Conservation (phyloP, 2,113 vertebrate species). For the Paracanthobrama guichenoti region DNA sequence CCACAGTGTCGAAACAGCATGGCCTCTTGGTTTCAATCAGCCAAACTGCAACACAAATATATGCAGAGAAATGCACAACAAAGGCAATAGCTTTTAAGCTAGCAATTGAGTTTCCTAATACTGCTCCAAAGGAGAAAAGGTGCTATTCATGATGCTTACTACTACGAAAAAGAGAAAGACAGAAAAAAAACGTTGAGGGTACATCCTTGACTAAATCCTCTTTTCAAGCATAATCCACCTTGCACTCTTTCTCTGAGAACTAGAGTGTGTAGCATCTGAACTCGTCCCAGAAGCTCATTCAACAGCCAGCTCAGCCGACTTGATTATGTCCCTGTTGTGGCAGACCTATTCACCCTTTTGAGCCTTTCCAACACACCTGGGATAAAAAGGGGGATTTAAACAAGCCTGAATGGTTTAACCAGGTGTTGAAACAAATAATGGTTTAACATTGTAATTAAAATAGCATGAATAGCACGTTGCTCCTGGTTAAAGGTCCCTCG, state of each 20-base stretch:
- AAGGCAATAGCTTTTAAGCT: slow-evolving; percentile 93
- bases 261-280: slow-evolving; percentile 98
- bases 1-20: slow-evolving; percentile 85
- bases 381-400: slow-evolving; percentile 85
- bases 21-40: slow-evolving; percentile 87
- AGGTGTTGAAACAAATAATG: slow-evolving; percentile 86
- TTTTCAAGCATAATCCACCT: slow-evolving; percentile 98
- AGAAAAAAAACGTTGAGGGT: slow-evolving; percentile 90
- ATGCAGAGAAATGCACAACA: slow-evolving; percentile 99
- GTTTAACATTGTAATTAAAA: slow-evolving; percentile 84
- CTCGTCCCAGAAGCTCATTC: slow-evolving; percentile 91
- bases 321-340: slow-evolving; percentile 94
- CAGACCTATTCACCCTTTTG: slow-evolving; percentile 84
- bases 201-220: slow-evolving; percentile 98
- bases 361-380: slow-evolving; percentile 92
- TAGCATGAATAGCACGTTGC: slow-evolving; percentile 79
- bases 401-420: slow-evolving; percentile 83
- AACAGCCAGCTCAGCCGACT: slow-evolving; percentile 83
- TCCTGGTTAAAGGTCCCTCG: slow-evolving; percentile 75
- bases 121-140: slow-evolving; percentile 88
- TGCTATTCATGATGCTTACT: slow-evolving; percentile 89
- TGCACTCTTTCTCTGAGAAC: slow-evolving; percentile 93
- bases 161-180: slow-evolving; percentile 48
- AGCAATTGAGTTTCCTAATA: slow-evolving; percentile 91
- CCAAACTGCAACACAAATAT: slow-evolving; percentile 87